These are phyloP conservation scores for Peromyscus polionotus DNA, from an alignment of 2,113 vertebrate species.

Conservation along the genomic window DNA sequence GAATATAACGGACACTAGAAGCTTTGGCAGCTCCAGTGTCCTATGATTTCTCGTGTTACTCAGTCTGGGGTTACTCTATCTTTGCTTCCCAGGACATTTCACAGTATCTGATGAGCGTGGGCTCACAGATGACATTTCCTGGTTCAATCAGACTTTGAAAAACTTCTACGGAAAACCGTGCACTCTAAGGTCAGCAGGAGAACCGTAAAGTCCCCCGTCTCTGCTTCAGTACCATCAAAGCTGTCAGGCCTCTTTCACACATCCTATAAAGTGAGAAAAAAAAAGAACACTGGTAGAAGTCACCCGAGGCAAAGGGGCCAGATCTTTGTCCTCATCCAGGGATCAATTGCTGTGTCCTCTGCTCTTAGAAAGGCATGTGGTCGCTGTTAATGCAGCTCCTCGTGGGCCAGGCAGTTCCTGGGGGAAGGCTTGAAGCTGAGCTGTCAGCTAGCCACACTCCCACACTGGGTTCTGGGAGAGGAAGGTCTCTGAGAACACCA, in stretches of 20 bases:
- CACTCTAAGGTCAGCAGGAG: neutral
- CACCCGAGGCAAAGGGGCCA: neutral
- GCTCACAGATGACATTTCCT: neutral
- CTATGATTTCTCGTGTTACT: neutral
- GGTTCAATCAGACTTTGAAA: neutral
- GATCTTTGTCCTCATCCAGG: neutral
- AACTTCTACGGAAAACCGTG: neutral
- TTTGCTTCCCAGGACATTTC: neutral
- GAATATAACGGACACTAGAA: neutral
- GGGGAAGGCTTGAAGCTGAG: neutral
- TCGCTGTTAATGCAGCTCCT: neutral
- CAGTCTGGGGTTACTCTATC: neutral
- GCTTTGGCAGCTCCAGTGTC: neutral
- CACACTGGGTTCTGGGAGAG: neutral
- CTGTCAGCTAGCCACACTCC: neutral
- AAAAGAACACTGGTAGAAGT: neutral
- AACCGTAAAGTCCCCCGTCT: neutral
- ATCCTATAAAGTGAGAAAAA: neutral
- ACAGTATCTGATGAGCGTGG: neutral
- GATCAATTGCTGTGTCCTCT: neutral
- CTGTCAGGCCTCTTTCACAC: neutral
- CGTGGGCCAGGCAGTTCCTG: neutral
- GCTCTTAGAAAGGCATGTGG: neutral
- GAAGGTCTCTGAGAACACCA: neutral
- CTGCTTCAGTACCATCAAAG: neutral